Percentiles rank a stretch among this genome's conserved stretches.
phyloP scores from a whole-genome alignment of 2,797 vertebrate genomes.

The Pristis pectinata region DNA sequence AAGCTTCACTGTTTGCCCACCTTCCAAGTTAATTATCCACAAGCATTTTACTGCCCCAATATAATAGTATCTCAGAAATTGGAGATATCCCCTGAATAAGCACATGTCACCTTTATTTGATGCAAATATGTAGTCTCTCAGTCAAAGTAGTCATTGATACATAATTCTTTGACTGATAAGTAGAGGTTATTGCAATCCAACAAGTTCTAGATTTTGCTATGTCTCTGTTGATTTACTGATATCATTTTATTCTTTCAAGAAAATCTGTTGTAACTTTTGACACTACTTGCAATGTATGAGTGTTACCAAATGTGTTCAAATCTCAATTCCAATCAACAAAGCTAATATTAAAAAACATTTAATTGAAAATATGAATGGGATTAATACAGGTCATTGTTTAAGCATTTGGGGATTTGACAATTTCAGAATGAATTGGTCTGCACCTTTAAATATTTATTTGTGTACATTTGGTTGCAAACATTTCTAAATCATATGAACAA shows the following conservation, averaged over 20 bases:
- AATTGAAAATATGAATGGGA: not conserved
- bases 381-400: not conserved
- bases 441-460: not conserved
- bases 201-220: too few species aligned
- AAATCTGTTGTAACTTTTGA: not conserved
- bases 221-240: not conserved
- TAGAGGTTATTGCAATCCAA: not conserved
- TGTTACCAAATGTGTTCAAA: not conserved
- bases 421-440: not conserved
- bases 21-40: not conserved
- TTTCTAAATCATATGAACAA: not conserved
- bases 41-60: not conserved
- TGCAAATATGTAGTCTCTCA: too few species aligned
- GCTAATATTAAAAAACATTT: not conserved
- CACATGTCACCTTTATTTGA: not conserved
- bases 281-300: not conserved
- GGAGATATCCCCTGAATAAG: not conserved
- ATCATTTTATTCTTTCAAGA: not conserved
- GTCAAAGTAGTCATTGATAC: too few species aligned
- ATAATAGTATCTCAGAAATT: not conserved
- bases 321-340: not conserved
- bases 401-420: not conserved
- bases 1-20: not conserved
- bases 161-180: too few species aligned
- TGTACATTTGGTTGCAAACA: not conserved